Base-by-base conservation (phyloP, 2,113 vertebrate species). In the Lophius piscatorius region DNA sequence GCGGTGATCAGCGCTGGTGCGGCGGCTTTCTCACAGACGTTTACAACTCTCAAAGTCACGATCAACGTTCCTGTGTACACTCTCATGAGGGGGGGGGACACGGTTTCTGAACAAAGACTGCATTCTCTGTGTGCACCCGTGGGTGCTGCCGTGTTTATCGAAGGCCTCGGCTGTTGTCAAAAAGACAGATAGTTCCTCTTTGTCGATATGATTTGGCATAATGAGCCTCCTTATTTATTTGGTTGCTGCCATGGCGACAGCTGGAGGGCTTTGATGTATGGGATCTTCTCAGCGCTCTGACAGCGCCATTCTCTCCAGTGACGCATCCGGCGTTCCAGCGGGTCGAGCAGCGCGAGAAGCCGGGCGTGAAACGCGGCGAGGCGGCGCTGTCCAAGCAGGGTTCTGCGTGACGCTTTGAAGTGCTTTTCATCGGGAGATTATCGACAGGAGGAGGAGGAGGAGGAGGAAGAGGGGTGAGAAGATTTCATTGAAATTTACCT, bases 141-240 rank as follows among this genome's bases (percentile, higher is more conserved):
- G 63, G 76, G 78, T 47, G 74, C 71, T 24, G 56, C 79, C 39
- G 0, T 80, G 72, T 82, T 84, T 81, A 83, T 67, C 41, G 24
- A 78, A 74, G 79, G 64, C 63, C 77, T 79, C 18, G n/a, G 57
- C 79, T 72, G 60, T 70, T 81, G 85, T 85, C 76, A 82, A 54
- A 82, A 70, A 88, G 80, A 86, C 63, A 57, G 70, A 81, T 76
- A 22, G 73, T 31, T 8, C 17, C 61, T 61, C 74, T 75, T 81
- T 83, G 83, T 85, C 67, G 70, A 78, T 69, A 66, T 13, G 23
- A 64, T 67, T 69, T 11, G 45, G 52, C 23, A 11, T 58, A 85
- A 80, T 72, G 71, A 66, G 10, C 52, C 52, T 33, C 52, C n/a
- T 52, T 89, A 80, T 89, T 90, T 86, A 87, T 87, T 83, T 84